These are phyloP conservation scores for Peromyscus nudipes DNA, from an alignment of 2,797 vertebrate species.

Conservation along the genomic window DNA sequence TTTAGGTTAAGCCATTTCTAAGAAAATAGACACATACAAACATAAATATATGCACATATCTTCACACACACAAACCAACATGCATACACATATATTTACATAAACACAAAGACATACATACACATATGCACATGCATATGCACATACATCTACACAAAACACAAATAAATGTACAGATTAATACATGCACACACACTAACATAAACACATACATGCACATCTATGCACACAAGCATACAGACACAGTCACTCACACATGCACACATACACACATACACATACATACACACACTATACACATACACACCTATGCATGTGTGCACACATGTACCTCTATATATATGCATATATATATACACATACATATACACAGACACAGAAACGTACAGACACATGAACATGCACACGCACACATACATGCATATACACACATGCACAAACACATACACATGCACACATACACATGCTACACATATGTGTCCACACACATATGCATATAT, in stretches of 20 bases:
- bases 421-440: too few relatives aligned
- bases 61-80: not conserved
- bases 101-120: not conserved
- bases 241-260: not conserved
- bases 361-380: not conserved
- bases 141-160: not conserved
- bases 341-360: not conserved
- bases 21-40: not conserved
- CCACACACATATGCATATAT: not conserved
- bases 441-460: not conserved
- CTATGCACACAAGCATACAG: too few relatives aligned
- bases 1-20: constrained; percentile 38
- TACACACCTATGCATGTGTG: not conserved
- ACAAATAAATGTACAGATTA: not conserved
- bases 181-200: not conserved
- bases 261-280: not conserved
- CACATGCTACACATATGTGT: not conserved
- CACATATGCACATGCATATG: not conserved
- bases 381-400: not conserved
- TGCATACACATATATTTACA: not conserved
- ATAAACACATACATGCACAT: too few relatives aligned
- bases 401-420: not conserved
- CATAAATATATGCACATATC: not conserved
- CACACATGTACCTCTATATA: not conserved
- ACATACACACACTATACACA: not conserved